These are phyloP conservation scores for Manis crassicaudata DNA, from an alignment of 2,797 vertebrate species.

Conservation along the genomic window DNA sequence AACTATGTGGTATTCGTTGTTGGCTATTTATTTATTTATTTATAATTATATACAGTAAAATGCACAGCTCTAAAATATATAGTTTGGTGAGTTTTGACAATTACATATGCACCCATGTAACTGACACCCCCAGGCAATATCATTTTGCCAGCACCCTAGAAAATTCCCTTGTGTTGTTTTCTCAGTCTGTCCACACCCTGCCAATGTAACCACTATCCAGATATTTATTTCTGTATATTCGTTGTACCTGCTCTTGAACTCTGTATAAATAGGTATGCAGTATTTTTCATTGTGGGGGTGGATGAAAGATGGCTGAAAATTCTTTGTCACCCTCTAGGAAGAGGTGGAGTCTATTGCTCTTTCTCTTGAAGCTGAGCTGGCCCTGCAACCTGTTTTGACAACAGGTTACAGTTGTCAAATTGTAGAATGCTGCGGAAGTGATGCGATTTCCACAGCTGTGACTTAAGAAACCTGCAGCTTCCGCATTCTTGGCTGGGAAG, in stretches of 20 bases:
- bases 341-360: background rate
- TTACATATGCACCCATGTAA: background rate
- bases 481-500: accelerated
- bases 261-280: background rate
- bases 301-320: too few relatives aligned
- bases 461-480: background rate
- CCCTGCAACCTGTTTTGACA: background rate
- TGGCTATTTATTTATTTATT: background rate
- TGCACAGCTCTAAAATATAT: background rate
- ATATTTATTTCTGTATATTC: background rate
- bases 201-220: background rate
- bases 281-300: background rate
- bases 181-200: background rate
- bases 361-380: background rate
- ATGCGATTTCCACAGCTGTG: background rate
- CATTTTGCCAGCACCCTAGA: background rate
- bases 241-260: background rate
- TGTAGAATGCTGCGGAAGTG: background rate
- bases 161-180: background rate
- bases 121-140: background rate
- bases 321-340: background rate
- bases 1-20: background rate
- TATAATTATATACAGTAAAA: background rate
- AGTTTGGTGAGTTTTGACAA: background rate
- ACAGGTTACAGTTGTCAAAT: too few relatives aligned